phyloP scores from a whole-genome alignment of 2,888 invertebrate species.

The Galerucella pusilla region DNA sequence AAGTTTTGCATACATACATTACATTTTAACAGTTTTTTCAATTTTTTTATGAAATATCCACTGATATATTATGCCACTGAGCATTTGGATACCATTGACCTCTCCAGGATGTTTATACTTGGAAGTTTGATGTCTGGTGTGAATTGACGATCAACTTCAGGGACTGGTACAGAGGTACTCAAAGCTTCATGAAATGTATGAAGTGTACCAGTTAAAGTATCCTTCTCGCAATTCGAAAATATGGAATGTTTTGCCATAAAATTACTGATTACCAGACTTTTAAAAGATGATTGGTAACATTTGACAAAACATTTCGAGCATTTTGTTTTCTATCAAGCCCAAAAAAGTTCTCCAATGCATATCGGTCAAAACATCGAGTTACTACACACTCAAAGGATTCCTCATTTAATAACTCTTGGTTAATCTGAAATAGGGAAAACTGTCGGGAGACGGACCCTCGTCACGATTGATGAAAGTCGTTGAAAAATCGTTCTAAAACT shows the following conservation, averaged over 20 bases:
- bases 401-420: conserved; percentile 18
- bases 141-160: no score
- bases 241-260: conserved; percentile 7
- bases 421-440: conserved; percentile 17
- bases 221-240: conserved; percentile 41
- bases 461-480: no score
- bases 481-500: no score
- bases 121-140: background rate
- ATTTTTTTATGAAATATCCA: no score
- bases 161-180: background rate
- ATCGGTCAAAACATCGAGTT: conserved; percentile 40
- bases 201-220: conserved; percentile 26
- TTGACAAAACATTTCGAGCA: conserved; percentile 33
- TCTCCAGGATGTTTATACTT: no score
- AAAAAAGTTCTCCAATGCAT: conserved; percentile 46
- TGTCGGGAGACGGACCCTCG: background rate
- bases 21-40: no score
- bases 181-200: conserved; percentile 11
- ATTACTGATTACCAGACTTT: no score
- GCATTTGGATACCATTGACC: no score
- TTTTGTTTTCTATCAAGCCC: conserved; percentile 24
- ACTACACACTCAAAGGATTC: conserved; percentile 16
- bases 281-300: background rate
- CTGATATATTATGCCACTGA: no score
- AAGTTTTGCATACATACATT: no score